phyloP scores from a whole-genome alignment of 2,888 invertebrate species.

The Torymus auratus region DNA sequence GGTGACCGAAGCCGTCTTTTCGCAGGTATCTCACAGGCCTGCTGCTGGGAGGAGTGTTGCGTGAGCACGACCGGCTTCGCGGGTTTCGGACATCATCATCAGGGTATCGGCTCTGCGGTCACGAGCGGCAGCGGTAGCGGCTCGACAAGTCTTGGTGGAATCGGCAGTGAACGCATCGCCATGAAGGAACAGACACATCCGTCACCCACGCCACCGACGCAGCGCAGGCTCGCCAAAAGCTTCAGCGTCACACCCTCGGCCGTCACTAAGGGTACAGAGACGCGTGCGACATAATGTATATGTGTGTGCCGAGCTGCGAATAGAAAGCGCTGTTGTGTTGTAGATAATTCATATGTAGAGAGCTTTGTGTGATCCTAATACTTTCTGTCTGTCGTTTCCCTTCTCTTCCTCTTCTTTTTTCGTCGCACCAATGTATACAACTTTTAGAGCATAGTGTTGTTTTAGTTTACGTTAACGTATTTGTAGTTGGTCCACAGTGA shows the following conservation, averaged over 20 bases:
- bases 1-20: slow-evolving; percentile 59
- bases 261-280: slow-evolving; percentile 79
- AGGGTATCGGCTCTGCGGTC: slow-evolving; percentile 58
- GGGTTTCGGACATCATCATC: slow-evolving; percentile 64
- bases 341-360: background rate
- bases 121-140: slow-evolving; percentile 57
- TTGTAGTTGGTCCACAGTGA: slow-evolving; percentile 11
- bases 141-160: slow-evolving; percentile 58
- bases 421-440: slow-evolving; percentile 30
- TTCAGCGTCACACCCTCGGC: slow-evolving; percentile 91
- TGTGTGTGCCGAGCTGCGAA: too few species aligned
- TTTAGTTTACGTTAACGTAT: slow-evolving; percentile 24
- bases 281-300: too few species aligned
- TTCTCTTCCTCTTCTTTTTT: slow-evolving; percentile 43
- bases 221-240: slow-evolving; percentile 93
- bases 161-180: slow-evolving; percentile 50
- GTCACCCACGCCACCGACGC: slow-evolving; percentile 89
- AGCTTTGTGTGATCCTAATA: slow-evolving; percentile 17
- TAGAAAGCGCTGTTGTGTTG: background rate
- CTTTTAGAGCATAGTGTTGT: slow-evolving; percentile 15
- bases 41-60: slow-evolving; percentile 76
- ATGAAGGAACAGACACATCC: slow-evolving; percentile 78
- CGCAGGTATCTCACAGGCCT: slow-evolving; percentile 75
- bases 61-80: slow-evolving; percentile 70
- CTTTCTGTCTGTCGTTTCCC: slow-evolving; percentile 39